Percentiles rank a stretch among this genome's conserved stretches.
Evolutionary conservation across 1,140 invertebrate species (phyloP).

Genomic region (Trichogramma pretiosum): DNA sequence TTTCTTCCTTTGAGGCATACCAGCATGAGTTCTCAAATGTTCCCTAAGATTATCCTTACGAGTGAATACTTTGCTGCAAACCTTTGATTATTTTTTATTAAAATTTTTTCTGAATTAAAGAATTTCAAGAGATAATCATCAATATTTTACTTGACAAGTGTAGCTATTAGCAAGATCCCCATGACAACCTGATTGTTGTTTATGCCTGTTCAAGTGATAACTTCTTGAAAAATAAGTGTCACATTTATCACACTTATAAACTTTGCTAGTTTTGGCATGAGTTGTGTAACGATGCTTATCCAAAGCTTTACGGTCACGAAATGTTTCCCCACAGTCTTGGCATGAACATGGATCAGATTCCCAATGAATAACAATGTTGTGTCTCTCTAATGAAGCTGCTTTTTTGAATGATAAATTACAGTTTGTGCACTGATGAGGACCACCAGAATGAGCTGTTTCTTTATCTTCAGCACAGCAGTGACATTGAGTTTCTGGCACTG

Average conservation of each 20-base stretch:
- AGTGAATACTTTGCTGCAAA: conserved; percentile 62
- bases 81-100: conserved; percentile 41
- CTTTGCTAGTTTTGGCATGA: conserved; percentile 30
- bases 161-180: conserved; percentile 50
- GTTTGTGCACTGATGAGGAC: conserved; percentile 41
- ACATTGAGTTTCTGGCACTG: conserved; percentile 39
- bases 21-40: conserved; percentile 64
- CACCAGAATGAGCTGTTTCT: conserved; percentile 44
- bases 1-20: conserved; percentile 55
- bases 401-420: conserved; percentile 47
- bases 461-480: conserved; percentile 49
- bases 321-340: conserved; percentile 43
- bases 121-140: conserved; percentile 5
- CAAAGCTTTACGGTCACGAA: conserved; percentile 45
- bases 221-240: conserved; percentile 63
- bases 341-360: conserved; percentile 42
- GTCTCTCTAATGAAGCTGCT: conserved; percentile 43
- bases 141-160: conserved; percentile 50
- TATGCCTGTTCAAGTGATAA: conserved; percentile 67
- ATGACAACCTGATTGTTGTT: conserved; percentile 63
- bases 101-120: conserved; percentile 14
- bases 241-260: conserved; percentile 50
- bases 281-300: conserved; percentile 47
- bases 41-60: conserved; percentile 70
- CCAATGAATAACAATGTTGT: conserved; percentile 45